Evolutionary conservation across 2,888 invertebrate species (phyloP).

Genomic region (Azorinus chamasolen): DNA sequence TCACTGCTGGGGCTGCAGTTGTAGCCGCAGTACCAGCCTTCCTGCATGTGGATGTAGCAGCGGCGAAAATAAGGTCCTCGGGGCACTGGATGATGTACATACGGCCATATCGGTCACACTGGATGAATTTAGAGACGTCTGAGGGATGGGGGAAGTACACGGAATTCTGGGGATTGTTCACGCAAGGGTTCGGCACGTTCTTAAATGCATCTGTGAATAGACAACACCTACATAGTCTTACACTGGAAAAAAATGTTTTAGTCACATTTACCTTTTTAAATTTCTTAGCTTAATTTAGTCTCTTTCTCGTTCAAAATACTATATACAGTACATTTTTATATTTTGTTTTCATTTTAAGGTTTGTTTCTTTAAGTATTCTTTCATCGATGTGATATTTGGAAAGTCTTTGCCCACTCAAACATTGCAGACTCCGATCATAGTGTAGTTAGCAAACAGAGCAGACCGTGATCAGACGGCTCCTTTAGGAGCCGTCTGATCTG

Average conservation of each 20-base stretch:
- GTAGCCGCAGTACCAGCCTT: conserved; percentile 5
- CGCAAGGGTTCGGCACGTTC: conserved; percentile 74
- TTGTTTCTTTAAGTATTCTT: no score
- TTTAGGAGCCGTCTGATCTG: no score
- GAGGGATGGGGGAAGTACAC: conserved; percentile 74
- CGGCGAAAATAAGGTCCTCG: conserved; percentile 62
- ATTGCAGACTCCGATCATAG: no score
- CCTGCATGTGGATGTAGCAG: conserved; percentile 55
- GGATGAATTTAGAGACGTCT: conserved; percentile 74
- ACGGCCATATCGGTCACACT: conserved; percentile 73
- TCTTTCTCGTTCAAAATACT: no score
- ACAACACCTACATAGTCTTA: no score
- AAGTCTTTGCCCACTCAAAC: no score
- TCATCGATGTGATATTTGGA: no score
- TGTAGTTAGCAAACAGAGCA: no score
- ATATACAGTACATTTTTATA: background rate
- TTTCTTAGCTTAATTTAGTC: background rate
- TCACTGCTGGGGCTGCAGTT: conserved; percentile 5
- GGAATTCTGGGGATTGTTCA: conserved; percentile 58
- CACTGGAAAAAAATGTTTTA: no score
- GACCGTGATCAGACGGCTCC: no score
- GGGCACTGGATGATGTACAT: conserved; percentile 80
- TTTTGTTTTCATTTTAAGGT: no score
- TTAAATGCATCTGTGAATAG: conserved; percentile 61
- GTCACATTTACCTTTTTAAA: no score